Conservation (phyloP, 2,888 invertebrate species). For the Drosophila peninsularis region DNA sequence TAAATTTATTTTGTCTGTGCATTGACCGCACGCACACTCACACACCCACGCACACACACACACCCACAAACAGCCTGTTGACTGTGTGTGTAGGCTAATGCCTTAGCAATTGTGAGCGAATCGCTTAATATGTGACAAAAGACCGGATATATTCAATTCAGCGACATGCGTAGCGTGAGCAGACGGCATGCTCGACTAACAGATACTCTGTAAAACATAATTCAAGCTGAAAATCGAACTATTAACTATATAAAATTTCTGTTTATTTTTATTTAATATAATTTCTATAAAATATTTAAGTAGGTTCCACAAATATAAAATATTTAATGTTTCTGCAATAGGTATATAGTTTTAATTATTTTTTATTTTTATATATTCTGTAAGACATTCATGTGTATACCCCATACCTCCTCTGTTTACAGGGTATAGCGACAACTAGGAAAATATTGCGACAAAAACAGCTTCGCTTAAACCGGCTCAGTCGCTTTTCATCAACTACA, state of each 20-base stretch:
- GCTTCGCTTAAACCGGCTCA: constrained; percentile 61
- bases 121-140: constrained; percentile 50
- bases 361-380: no score
- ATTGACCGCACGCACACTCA: constrained; percentile 50
- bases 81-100: neutral
- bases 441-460: constrained; percentile 31
- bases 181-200: neutral
- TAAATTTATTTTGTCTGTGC: constrained; percentile 32
- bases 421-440: constrained; percentile 12
- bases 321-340: no score
- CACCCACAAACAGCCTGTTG: no score
- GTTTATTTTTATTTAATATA: no score
- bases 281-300: no score
- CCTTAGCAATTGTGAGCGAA: constrained; percentile 8
- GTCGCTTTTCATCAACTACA: constrained; percentile 31
- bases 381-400: constrained; percentile 1
- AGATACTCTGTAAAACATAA: neutral
- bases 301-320: neutral
- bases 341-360: no score
- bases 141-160: constrained; percentile 76
- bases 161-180: constrained; percentile 35
- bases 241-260: neutral
- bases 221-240: neutral
- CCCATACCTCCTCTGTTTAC: neutral
- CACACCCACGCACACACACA: neutral